Base-by-base conservation (phyloP, 2,113 vertebrate species). In the Tenrec ecaudatus region DNA sequence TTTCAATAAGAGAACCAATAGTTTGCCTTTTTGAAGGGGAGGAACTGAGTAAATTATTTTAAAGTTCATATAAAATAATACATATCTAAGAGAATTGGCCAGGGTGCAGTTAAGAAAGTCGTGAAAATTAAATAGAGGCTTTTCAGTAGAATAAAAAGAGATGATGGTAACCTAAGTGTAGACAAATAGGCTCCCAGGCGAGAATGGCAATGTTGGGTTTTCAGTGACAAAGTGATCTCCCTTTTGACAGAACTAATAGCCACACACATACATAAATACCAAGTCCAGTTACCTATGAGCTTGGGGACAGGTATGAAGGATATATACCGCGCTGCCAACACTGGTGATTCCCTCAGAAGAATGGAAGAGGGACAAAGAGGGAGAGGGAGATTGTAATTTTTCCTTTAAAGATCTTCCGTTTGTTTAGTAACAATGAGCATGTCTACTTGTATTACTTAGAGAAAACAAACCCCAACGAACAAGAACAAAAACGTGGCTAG, bases 51-150 rank as follows among this genome's bases (percentile, higher is more conserved):
- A 91, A 77, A 76, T 84, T 80, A 86, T 73, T 53, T 81, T 82
- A 69, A 86, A 75, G 23, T 90, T 80, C 27, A 94, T 58, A 86
- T 62, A 43, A 82, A 93, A 93, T 86, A 89, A 43, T 82, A 84
- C 62, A 29, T 36, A 53, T 29, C 14, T 47, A 53, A 33, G 40
- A 80, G 83, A 89, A 87, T 2, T 90, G 36, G 64, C 43, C 71
- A 87, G 85, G 31, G 86, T 91, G 75, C 36, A 79, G 64, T 57
- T 57, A 78, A 80, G 19, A 83, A 81, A 86, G 89, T 53, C 47
- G 11, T 14, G 47, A 53, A 53, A 53, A 53, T 53, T 53, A 53
- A 53, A 53, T 53, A 53, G 47, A 53, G 47, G 47, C 6, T 14
- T 53, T 5, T 53, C 47, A 47, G 47, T 53, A 53, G 6, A 12